phyloP scores from a whole-genome alignment of 2,888 invertebrate species.

The Macaria notata region DNA sequence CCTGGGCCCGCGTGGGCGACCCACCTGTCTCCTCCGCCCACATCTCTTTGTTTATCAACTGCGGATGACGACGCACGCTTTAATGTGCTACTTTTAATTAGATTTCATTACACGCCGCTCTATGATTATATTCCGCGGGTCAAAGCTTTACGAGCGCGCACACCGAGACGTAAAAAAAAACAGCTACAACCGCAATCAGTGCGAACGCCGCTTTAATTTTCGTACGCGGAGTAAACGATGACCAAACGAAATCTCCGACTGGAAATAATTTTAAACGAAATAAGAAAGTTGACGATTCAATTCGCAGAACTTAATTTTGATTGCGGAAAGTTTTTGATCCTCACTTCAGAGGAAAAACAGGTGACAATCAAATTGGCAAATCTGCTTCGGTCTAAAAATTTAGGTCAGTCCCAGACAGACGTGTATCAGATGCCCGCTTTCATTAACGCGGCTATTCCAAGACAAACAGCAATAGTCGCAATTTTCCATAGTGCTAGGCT shows the following conservation, averaged over 20 bases:
- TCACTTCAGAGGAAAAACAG: slow-evolving; percentile 33
- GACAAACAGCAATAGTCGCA: slow-evolving; percentile 66
- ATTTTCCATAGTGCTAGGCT: slow-evolving; percentile 64
- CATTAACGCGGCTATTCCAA: slow-evolving; percentile 64
- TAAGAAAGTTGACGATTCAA: slow-evolving; percentile 14
- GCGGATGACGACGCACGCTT: slow-evolving; percentile 35
- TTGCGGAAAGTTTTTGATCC: slow-evolving; percentile 27
- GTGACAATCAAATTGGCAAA: slow-evolving; percentile 35
- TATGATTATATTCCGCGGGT: slow-evolving; percentile 28
- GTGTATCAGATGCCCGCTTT: slow-evolving; percentile 57
- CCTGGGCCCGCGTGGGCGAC: slow-evolving; percentile 65
- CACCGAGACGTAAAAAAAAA: slow-evolving; percentile 32
- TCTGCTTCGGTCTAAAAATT: slow-evolving; percentile 37
- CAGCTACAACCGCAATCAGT: slow-evolving; percentile 34
- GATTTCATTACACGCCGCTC: slow-evolving; percentile 31
- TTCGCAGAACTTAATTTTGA: slow-evolving; percentile 24
- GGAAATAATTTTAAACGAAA: slow-evolving; percentile 21
- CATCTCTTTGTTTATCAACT: slow-evolving; percentile 52
- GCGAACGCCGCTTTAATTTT: slow-evolving; percentile 25
- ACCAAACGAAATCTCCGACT: slow-evolving; percentile 20
- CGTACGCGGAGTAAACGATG: slow-evolving; percentile 20
- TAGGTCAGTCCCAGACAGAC: slow-evolving; percentile 50
- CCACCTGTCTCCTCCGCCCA: slow-evolving; percentile 69
- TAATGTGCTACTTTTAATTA: slow-evolving; percentile 35
- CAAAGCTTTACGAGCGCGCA: slow-evolving; percentile 31